A percentile compares a stretch with the other conserved stretches of the same genome.
Evolutionary conservation across 2,113 vertebrate genomes (phyloP).

Genomic region (Amblyornis subalaris): DNA sequence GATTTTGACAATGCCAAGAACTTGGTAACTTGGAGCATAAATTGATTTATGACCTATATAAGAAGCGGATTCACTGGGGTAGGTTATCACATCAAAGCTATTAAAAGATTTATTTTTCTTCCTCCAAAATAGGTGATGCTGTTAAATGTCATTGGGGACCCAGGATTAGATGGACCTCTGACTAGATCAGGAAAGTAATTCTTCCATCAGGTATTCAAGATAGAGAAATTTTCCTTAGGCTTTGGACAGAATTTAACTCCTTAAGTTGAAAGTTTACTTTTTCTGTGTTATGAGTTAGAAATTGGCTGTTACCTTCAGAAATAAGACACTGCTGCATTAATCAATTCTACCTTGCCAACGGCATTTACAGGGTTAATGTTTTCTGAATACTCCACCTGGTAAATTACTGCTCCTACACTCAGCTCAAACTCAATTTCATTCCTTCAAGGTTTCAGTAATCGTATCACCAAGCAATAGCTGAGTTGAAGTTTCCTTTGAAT

Average conservation of each 20-base stretch:
- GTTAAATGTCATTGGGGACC: not conserved
- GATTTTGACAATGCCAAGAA: not conserved
- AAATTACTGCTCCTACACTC: conserved; percentile 27
- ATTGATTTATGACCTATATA: not conserved
- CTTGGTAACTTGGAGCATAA: not conserved
- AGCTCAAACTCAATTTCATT: conserved; percentile 56
- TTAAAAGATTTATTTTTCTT: conserved; percentile 1
- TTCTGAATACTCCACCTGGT: conserved; percentile 25
- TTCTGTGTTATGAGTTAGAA: not conserved
- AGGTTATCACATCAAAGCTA: not conserved
- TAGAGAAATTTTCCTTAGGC: not conserved
- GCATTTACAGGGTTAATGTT: conserved; percentile 34
- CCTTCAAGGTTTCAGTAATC: conserved; percentile 54
- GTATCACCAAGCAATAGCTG: conserved; percentile 24
- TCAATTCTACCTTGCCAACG: not conserved
- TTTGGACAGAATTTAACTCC: not conserved
- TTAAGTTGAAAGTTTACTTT: not conserved
- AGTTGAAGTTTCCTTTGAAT: conserved; percentile 64
- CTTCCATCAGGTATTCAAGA: not conserved
- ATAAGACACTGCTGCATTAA: not conserved
- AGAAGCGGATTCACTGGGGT: not conserved
- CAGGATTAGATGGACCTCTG: not conserved
- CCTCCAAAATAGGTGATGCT: not conserved
- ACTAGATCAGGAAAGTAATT: not conserved
- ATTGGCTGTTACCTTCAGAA: not conserved